Conservation (phyloP, 2,797 vertebrate species). For the Amphiprion clarkii region DNA sequence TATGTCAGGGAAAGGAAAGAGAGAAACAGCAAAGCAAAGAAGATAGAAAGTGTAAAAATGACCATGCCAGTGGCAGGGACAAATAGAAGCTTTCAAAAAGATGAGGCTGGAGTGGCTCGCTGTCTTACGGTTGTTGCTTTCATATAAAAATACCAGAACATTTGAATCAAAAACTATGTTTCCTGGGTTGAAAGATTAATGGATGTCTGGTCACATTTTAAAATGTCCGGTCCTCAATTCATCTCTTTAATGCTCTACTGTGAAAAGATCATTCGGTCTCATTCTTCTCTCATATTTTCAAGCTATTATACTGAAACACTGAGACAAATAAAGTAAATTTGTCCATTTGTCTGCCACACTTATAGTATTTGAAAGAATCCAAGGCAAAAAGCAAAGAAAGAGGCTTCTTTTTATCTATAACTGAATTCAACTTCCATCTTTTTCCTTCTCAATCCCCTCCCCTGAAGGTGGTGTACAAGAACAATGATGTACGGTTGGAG, state of each 20-base stretch:
- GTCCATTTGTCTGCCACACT: neutral
- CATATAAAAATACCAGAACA: constrained; percentile 43
- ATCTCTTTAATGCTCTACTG: neutral
- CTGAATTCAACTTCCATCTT: constrained; percentile 39
- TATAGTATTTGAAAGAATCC: constrained; percentile 13
- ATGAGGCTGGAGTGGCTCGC: constrained; percentile 35
- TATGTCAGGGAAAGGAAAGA: constrained; percentile 59
- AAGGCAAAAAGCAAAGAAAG: neutral
- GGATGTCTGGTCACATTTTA: constrained; percentile 4
- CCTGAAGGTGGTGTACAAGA: constrained; percentile 97
- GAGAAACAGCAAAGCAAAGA: constrained; percentile 37
- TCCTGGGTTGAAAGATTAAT: constrained; percentile 28
- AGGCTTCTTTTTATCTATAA: constrained; percentile 4
- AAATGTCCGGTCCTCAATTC: constrained; percentile 11
- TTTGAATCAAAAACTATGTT: constrained; percentile 33
- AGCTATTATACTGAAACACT: neutral
- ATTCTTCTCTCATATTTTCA: constrained; percentile 10
- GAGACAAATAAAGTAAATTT: constrained; percentile 5
- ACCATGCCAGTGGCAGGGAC: constrained; percentile 54
- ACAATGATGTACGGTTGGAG: constrained; percentile 97
- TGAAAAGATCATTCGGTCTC: constrained; percentile 28
- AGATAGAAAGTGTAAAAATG: constrained; percentile 42
- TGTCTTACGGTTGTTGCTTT: constrained; percentile 50
- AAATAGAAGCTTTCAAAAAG: constrained; percentile 54
- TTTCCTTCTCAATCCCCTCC: neutral